Evolutionary conservation across 2,113 vertebrate species (phyloP).

Genomic region (Cavia porcellus): DNA sequence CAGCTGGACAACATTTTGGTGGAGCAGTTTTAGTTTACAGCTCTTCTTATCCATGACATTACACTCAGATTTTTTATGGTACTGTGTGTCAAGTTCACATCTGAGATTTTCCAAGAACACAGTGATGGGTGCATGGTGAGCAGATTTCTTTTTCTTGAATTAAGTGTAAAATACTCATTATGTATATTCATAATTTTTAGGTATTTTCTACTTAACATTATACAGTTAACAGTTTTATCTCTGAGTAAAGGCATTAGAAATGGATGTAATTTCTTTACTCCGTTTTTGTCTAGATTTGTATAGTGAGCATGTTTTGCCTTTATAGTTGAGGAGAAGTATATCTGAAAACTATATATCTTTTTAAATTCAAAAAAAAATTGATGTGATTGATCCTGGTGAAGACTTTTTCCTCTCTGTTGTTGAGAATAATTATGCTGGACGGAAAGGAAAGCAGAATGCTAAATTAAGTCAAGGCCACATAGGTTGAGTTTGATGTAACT

Average conservation of each 20-base stretch:
- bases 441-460: conserved; percentile 65
- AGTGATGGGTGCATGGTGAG: neutral
- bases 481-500: conserved; percentile 50
- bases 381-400: conserved; percentile 47
- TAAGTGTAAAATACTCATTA: conserved; percentile 44
- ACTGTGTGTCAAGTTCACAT: conserved; percentile 52
- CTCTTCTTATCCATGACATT: conserved; percentile 36
- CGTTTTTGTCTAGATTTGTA: conserved; percentile 1
- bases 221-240: conserved; percentile 53
- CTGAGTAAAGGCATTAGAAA: neutral
- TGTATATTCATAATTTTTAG: conserved; percentile 42
- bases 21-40: conserved; percentile 53
- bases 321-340: neutral
- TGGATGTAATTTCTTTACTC: conserved; percentile 33
- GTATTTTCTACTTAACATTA: conserved; percentile 56
- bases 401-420: conserved; percentile 9
- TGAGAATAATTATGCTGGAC: conserved; percentile 61
- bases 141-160: conserved; percentile 63
- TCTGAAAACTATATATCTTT: conserved; percentile 60
- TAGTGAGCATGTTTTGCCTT: conserved; percentile 34
- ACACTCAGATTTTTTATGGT: neutral
- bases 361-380: conserved; percentile 58
- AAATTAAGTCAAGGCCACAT: conserved; percentile 62
- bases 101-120: conserved; percentile 53
- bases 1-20: conserved; percentile 46